These are phyloP conservation scores for Apantesis nais DNA, from an alignment of 2,888 invertebrate species.

Conservation along the genomic window DNA sequence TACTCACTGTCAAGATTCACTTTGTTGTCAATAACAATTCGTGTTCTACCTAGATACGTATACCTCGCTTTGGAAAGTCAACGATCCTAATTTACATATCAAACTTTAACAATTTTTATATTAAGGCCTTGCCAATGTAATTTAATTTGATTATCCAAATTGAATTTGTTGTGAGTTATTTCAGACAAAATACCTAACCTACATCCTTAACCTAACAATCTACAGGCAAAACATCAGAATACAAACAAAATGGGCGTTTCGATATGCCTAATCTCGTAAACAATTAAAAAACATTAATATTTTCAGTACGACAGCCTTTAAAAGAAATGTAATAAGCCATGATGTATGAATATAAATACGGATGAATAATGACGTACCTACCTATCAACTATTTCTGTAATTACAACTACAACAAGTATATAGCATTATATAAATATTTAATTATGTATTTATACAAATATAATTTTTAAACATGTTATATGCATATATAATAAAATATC, in stretches of 20 bases:
- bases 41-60: conserved; percentile 35
- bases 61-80: conserved; percentile 51
- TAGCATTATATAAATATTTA: background rate
- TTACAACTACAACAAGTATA: conserved; percentile 1
- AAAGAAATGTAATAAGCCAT: conserved; percentile 22
- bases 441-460: background rate
- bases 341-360: background rate
- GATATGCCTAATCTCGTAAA: conserved; percentile 46
- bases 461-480: background rate
- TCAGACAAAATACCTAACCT: conserved; percentile 46
- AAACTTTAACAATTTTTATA: conserved; percentile 71
- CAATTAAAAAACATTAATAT: conserved; percentile 8
- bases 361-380: conserved; percentile 12
- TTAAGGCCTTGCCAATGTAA: conserved; percentile 65
- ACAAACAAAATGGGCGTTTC: conserved; percentile 41
- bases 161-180: conserved; percentile 41
- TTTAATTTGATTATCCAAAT: conserved; percentile 54
- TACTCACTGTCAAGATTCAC: conserved; percentile 25
- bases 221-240: conserved; percentile 44
- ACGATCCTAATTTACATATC: conserved; percentile 65
- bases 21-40: conserved; percentile 37
- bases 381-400: background rate
- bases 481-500: conserved; percentile 1
- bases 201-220: conserved; percentile 28
- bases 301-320: conserved; percentile 22